These are phyloP conservation scores for Siniperca undulata DNA, from an alignment of 2,797 vertebrate species.

Conservation along the genomic window DNA sequence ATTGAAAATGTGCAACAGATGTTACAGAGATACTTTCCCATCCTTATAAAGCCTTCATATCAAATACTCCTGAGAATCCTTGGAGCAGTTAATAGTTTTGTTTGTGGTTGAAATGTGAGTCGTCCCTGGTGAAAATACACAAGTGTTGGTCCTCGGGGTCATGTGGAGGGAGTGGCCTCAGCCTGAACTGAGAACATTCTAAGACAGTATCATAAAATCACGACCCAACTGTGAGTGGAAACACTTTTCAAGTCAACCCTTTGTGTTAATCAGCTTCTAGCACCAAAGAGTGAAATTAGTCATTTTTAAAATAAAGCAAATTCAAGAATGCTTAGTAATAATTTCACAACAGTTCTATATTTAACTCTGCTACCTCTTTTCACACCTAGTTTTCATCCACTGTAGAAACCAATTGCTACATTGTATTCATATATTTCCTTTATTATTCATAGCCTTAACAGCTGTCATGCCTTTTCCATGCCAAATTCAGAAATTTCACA, in stretches of 20 bases:
- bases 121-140: conserved; percentile 39
- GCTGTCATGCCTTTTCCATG: conserved; percentile 80
- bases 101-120: conserved; percentile 62
- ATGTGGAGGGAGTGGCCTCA: conserved; percentile 12
- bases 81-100: conserved; percentile 47
- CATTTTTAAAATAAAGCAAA: not conserved
- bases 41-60: conserved; percentile 72
- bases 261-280: not conserved
- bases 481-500: conserved; percentile 72
- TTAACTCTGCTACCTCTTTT: not conserved
- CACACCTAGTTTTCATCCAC: not conserved
- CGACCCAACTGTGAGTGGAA: not conserved
- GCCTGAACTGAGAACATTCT: conserved; percentile 4
- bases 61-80: conserved; percentile 58
- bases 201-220: conserved; percentile 27
- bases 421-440: conserved; percentile 58
- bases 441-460: conserved; percentile 79
- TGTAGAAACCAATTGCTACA: conserved; percentile 11
- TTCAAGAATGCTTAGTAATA: not conserved
- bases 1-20: conserved; percentile 66
- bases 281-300: not conserved
- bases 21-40: conserved; percentile 21
- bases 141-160: conserved; percentile 34
- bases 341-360: not conserved
- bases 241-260: not conserved